Evolutionary conservation across 2,888 invertebrate species (phyloP).

Genomic region (Netelia fuscicornis): DNA sequence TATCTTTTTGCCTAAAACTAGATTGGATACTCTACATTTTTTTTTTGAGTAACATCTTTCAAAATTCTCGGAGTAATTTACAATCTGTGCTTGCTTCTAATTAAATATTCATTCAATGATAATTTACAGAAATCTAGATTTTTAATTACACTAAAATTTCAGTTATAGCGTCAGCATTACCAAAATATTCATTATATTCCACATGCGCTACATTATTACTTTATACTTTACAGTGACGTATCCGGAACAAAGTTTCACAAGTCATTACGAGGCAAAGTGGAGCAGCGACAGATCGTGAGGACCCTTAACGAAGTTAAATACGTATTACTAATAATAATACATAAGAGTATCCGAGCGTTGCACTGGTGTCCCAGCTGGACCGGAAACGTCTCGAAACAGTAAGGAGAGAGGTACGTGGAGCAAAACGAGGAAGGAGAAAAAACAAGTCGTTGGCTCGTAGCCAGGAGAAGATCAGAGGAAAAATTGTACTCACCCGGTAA

Average conservation of each 20-base stretch:
- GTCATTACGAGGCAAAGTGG: slow-evolving; percentile 50
- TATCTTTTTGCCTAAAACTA: too few relatives aligned
- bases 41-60: too few relatives aligned
- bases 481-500: slow-evolving; percentile 59
- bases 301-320: slow-evolving; percentile 43
- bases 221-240: slow-evolving; percentile 6
- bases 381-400: slow-evolving; percentile 61
- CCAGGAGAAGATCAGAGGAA: too few relatives aligned
- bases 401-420: slow-evolving; percentile 20
- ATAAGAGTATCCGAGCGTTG: slow-evolving; percentile 7
- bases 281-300: slow-evolving; percentile 15
- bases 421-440: slow-evolving; percentile 25
- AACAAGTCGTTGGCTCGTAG: background rate
- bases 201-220: too few relatives aligned
- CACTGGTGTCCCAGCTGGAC: slow-evolving; percentile 48
- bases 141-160: too few relatives aligned
- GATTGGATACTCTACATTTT: too few relatives aligned
- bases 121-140: too few relatives aligned
- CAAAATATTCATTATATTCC: too few relatives aligned
- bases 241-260: slow-evolving; percentile 41
- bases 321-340: slow-evolving; percentile 56
- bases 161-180: too few relatives aligned
- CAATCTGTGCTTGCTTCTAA: too few relatives aligned
- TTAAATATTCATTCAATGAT: too few relatives aligned
- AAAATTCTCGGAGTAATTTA: too few relatives aligned